Conservation (phyloP, 2,797 vertebrate genomes). For the Cyprinella venusta region DNA sequence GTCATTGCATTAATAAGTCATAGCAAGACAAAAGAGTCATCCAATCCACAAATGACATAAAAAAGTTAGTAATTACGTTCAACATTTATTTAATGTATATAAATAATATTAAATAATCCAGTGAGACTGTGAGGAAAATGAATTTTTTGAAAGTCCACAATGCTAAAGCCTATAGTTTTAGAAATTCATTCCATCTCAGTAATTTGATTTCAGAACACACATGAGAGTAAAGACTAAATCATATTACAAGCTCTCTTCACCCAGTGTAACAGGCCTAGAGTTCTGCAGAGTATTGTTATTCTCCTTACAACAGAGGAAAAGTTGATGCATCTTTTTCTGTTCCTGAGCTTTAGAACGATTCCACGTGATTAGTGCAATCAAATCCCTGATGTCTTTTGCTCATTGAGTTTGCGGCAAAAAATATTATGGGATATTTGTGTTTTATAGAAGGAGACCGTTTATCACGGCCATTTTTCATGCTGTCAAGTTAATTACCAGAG, state of each 20-base stretch:
- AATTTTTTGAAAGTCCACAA: not conserved
- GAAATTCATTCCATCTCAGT: slow-evolving; percentile 31
- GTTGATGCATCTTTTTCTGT: slow-evolving; percentile 37
- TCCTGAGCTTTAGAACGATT: slow-evolving; percentile 57
- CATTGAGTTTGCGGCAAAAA: slow-evolving; percentile 64
- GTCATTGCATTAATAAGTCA: not conserved
- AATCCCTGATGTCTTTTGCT: slow-evolving; percentile 67
- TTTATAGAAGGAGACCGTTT: slow-evolving; percentile 79
- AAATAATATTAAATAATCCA: not conserved
- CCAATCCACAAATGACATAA: not conserved
- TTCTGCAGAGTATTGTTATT: slow-evolving; percentile 30
- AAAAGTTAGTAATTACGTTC: not conserved
- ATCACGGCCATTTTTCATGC: slow-evolving; percentile 85
- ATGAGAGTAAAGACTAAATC: slow-evolving; percentile 57
- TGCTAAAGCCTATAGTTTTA: not conserved
- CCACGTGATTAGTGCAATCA: slow-evolving; percentile 63
- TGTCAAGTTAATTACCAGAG: slow-evolving; percentile 85
- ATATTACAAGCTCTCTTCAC: slow-evolving; percentile 59
- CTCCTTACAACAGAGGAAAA: slow-evolving; percentile 31
- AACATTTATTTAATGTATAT: not conserved
- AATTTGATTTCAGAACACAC: slow-evolving; percentile 53
- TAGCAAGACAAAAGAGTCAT: not conserved
- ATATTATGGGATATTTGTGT: slow-evolving; percentile 77
- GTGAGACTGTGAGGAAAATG: not conserved
- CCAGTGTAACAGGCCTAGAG: slow-evolving; percentile 56